Evolutionary conservation across 2,888 invertebrate genomes (phyloP).

Genomic region (Orthonychiurus folsomi): DNA sequence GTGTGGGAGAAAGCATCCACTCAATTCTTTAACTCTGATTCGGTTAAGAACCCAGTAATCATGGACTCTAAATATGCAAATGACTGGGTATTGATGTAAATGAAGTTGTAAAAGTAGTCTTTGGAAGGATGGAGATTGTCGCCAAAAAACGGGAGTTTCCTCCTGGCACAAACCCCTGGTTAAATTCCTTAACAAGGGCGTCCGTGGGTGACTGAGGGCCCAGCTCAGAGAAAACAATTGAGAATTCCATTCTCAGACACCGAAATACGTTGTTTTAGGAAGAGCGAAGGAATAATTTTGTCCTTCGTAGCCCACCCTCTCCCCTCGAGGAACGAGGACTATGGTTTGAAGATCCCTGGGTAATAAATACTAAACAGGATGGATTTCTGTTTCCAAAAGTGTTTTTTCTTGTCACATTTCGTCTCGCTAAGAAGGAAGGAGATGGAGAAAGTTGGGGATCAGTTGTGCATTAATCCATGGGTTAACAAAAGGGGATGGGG

Average conservation of each 20-base stretch:
- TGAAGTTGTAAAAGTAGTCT: not conserved
- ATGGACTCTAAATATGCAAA: too few relatives aligned
- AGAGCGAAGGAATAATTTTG: not conserved
- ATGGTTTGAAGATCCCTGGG: too few relatives aligned
- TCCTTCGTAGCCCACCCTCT: too few relatives aligned
- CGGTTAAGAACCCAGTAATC: too few relatives aligned
- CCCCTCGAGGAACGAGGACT: too few relatives aligned
- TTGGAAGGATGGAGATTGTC: not conserved
- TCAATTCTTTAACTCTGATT: too few relatives aligned
- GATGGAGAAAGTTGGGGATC: not conserved
- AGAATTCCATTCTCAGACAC: too few relatives aligned
- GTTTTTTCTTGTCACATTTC: not conserved
- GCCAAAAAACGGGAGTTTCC: not conserved
- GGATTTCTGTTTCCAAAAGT: not conserved
- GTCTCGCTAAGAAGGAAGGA: not conserved
- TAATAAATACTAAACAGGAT: not conserved
- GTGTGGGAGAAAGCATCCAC: not conserved
- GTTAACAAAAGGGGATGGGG: too few relatives aligned
- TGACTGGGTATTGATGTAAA: not conserved
- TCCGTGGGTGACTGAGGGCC: too few relatives aligned
- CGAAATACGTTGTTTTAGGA: not conserved
- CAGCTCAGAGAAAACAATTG: not conserved
- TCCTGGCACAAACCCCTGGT: too few relatives aligned
- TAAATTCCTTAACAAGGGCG: too few relatives aligned
- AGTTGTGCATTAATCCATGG: not conserved